These are phyloP conservation scores for Coilia nasus DNA, from an alignment of 2,797 vertebrate species.

Conservation along the genomic window DNA sequence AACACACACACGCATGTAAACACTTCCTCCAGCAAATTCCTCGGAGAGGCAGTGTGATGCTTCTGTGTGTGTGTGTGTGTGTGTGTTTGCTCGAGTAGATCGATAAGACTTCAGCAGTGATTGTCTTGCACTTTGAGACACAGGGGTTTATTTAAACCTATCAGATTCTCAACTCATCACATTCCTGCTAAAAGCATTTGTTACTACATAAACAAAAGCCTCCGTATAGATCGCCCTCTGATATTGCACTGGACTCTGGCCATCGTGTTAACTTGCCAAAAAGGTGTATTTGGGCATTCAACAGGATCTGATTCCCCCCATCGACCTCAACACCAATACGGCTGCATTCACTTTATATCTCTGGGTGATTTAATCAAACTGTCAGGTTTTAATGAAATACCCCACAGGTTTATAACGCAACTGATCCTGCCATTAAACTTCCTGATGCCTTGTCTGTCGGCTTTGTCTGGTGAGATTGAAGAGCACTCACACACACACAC, in stretches of 20 bases:
- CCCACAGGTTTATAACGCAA: neutral
- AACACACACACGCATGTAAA: neutral
- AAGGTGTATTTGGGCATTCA: neutral
- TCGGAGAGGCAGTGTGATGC: neutral
- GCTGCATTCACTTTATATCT: neutral
- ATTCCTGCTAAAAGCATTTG: neutral
- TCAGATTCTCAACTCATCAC: neutral
- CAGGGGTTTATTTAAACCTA: neutral
- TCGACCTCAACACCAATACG: neutral
- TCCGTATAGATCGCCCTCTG: neutral
- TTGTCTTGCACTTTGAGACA: neutral
- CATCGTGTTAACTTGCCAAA: neutral
- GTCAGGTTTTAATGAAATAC: conserved; percentile 3
- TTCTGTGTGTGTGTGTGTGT: neutral
- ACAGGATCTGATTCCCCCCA: neutral
- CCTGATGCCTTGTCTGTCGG: neutral
- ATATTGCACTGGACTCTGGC: neutral
- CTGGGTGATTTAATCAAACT: neutral
- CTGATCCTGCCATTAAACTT: neutral
- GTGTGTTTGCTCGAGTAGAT: neutral
- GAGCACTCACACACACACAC: neutral
- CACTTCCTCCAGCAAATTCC: neutral
- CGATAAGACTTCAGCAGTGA: neutral
- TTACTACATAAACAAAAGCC: neutral
- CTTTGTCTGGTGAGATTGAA: neutral